These are phyloP conservation scores for Caretta caretta DNA, from an alignment of 2,113 vertebrate species.

Conservation along the genomic window DNA sequence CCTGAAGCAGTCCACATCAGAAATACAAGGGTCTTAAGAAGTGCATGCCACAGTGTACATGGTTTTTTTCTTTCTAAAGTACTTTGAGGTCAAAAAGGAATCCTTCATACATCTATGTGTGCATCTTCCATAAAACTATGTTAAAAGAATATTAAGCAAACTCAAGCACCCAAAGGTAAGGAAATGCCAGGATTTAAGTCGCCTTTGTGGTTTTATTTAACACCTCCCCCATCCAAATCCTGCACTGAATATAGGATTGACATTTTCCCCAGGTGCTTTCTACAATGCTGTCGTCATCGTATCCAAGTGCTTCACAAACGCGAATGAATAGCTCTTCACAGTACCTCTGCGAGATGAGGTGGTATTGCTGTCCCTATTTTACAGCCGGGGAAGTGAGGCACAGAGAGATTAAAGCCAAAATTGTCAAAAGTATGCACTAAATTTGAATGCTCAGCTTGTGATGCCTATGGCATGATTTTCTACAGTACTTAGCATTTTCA, in stretches of 20 bases:
- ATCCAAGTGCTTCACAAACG: neutral
- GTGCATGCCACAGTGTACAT: neutral
- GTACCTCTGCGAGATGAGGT: neutral
- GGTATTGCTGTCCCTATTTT: neutral
- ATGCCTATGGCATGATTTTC: neutral
- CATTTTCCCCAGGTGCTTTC: neutral
- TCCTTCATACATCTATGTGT: neutral
- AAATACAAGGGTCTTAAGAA: neutral
- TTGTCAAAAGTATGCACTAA: neutral
- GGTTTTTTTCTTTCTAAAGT: neutral
- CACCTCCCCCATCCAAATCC: neutral
- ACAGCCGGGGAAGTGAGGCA: neutral
- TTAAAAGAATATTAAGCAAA: neutral
- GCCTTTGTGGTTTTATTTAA: neutral
- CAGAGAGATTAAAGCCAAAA: neutral
- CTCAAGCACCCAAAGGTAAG: neutral
- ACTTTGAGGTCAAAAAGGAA: neutral
- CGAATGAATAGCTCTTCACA: neutral
- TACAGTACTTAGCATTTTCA: neutral
- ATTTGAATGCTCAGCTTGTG: neutral
- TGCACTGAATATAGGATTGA: neutral
- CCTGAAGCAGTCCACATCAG: neutral
- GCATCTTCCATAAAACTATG: neutral
- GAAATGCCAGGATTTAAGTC: accelerated
- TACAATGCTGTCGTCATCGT: neutral